These are phyloP conservation scores for Hydropotes inermis DNA, from an alignment of 2,113 vertebrate species.

Conservation along the genomic window DNA sequence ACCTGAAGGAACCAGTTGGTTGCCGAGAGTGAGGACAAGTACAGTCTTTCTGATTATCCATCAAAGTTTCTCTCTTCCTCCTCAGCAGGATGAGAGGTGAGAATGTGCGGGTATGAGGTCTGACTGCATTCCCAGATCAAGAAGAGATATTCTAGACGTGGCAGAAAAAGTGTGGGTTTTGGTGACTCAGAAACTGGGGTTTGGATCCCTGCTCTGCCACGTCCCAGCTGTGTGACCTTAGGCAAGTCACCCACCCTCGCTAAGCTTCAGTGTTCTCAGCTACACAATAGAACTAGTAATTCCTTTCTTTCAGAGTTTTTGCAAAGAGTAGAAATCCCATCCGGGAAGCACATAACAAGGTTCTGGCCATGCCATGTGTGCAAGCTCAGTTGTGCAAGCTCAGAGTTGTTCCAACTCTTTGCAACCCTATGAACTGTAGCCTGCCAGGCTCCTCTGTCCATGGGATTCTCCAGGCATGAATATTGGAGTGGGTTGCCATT, in stretches of 20 bases:
- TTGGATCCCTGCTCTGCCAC: neutral
- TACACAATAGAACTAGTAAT: neutral
- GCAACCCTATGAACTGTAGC: neutral
- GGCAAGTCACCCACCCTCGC: neutral
- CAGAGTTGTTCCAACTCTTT: neutral
- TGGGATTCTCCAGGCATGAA: neutral
- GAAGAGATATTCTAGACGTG: neutral
- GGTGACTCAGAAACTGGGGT: neutral
- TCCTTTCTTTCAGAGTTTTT: neutral
- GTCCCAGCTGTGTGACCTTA: neutral
- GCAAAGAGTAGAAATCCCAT: neutral
- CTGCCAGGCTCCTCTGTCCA: neutral
- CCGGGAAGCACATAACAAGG: rapidly evolving
- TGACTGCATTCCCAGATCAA: rapidly evolving
- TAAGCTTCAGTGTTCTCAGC: neutral
- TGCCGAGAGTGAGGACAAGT: neutral
- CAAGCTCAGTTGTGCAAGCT: neutral
- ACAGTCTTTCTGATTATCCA: rapidly evolving
- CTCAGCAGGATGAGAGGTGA: neutral
- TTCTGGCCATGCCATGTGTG: neutral
- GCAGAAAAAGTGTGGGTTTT: neutral
- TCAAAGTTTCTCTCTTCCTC: neutral
- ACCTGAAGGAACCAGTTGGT: neutral
- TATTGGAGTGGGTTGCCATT: neutral
- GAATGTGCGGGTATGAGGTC: rapidly evolving